phyloP scores from a whole-genome alignment of 2,797 vertebrate genomes.

The Sternarchorhynchus goeldii region DNA sequence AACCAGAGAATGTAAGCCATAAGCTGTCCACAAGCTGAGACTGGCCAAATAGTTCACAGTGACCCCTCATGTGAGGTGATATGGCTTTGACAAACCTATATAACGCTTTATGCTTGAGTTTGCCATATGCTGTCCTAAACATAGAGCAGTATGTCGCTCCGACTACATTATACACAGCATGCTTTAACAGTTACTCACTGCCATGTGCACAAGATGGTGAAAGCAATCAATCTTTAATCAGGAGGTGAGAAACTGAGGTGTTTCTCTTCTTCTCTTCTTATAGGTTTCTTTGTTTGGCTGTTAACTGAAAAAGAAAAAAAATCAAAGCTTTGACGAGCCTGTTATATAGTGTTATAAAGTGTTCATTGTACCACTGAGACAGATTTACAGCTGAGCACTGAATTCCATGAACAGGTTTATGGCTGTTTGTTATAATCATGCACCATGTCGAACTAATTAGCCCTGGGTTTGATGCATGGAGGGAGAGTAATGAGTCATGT shows the following conservation, averaged over 20 bases:
- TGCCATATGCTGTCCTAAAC: too few species aligned
- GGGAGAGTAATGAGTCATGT: slow-evolving; percentile 28
- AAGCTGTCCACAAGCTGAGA: too few species aligned
- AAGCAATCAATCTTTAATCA: slow-evolving; percentile 17
- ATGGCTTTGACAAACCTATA: background rate
- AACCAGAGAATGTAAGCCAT: too few species aligned
- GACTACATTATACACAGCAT: background rate
- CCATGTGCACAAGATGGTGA: background rate
- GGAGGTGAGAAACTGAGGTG: background rate
- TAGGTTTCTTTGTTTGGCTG: background rate
- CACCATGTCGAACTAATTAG: slow-evolving; percentile 9
- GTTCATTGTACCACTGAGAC: background rate
- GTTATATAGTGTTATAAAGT: background rate
- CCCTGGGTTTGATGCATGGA: background rate
- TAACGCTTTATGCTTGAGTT: background rate
- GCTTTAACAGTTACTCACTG: background rate
- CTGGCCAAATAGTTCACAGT: too few species aligned
- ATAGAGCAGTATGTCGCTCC: background rate
- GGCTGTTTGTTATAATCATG: background rate
- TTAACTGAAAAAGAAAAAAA: background rate
- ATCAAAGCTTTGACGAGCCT: background rate
- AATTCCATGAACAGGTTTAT: background rate
- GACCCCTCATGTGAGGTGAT: background rate
- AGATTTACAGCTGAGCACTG: background rate
- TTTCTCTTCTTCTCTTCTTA: background rate